Percentiles rank a stretch among this genome's conserved stretches.
Conservation (phyloP, 1,140 invertebrate genomes). For the Coelopa frigida region DNA sequence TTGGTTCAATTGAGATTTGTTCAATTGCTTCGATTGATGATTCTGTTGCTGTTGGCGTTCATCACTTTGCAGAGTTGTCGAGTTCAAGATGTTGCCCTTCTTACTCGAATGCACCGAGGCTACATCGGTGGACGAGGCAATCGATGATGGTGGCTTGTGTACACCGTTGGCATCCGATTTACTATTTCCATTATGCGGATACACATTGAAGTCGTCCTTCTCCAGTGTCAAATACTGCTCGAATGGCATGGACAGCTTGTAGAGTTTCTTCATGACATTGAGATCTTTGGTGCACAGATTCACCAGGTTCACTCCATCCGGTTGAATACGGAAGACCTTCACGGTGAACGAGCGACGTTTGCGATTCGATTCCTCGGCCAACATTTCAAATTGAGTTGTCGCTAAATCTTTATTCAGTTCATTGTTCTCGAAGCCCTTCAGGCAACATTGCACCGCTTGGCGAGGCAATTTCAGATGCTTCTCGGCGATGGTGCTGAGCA, state of each 20-base stretch:
- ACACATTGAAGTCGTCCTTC: conserved; percentile 36
- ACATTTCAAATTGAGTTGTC: conserved; percentile 42
- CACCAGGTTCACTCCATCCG: conserved; percentile 46
- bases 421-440: conserved; percentile 43
- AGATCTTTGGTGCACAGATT: conserved; percentile 33
- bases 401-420: conserved; percentile 30
- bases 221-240: conserved; percentile 38
- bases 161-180: conserved; percentile 3
- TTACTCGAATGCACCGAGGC: conserved; percentile 21
- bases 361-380: conserved; percentile 39
- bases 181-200: conserved; percentile 5
- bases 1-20: conserved; percentile 15
- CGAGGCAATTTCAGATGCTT: conserved; percentile 58
- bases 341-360: conserved; percentile 47
- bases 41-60: conserved; percentile 22
- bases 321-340: conserved; percentile 48
- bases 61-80: conserved; percentile 31
- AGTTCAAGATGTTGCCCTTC: conserved; percentile 26
- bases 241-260: conserved; percentile 39
- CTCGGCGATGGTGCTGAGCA: conserved; percentile 56
- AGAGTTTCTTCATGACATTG: conserved; percentile 40
- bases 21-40: conserved; percentile 13
- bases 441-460: conserved; percentile 66
- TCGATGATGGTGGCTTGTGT: conserved; percentile 13
- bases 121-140: conserved; percentile 18